Conservation (phyloP, 1,140 invertebrate genomes). For the Heliothis virescens region DNA sequence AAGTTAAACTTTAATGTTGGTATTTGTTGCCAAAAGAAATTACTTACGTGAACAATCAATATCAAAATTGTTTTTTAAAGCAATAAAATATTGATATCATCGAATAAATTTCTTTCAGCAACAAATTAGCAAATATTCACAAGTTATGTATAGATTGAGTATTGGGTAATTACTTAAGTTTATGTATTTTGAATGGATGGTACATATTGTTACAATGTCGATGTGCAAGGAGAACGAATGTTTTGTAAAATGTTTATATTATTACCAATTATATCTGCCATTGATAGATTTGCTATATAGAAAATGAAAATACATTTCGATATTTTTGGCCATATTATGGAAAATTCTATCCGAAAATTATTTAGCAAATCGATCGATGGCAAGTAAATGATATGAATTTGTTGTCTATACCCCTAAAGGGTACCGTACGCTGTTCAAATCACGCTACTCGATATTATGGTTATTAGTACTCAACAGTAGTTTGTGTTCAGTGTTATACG, state of each 20-base stretch:
- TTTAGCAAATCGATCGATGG: constrained; percentile 27
- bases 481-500: constrained; percentile 49
- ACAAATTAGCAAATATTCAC: constrained; percentile 32
- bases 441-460: constrained; percentile 43
- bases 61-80: neutral
- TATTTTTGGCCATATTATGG: too few relatives aligned
- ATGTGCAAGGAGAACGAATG: constrained; percentile 32
- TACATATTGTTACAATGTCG: constrained; percentile 24
- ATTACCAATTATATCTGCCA: neutral
- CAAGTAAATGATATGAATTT: neutral
- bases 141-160: constrained; percentile 43
- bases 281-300: constrained; percentile 24
- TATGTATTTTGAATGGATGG: constrained; percentile 43
- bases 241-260: constrained; percentile 27
- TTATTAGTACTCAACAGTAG: constrained; percentile 45
- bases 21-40: constrained; percentile 26
- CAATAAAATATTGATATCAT: neutral
- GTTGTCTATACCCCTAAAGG: constrained; percentile 12
- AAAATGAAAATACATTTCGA: neutral
- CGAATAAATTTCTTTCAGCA: neutral
- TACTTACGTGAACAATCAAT: neutral
- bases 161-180: constrained; percentile 36
- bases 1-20: constrained; percentile 34
- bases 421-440: constrained; percentile 41
- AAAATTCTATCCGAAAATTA: neutral